These are phyloP conservation scores for Drosophila neonasuta DNA, from an alignment of 2,888 invertebrate species.

Conservation along the genomic window DNA sequence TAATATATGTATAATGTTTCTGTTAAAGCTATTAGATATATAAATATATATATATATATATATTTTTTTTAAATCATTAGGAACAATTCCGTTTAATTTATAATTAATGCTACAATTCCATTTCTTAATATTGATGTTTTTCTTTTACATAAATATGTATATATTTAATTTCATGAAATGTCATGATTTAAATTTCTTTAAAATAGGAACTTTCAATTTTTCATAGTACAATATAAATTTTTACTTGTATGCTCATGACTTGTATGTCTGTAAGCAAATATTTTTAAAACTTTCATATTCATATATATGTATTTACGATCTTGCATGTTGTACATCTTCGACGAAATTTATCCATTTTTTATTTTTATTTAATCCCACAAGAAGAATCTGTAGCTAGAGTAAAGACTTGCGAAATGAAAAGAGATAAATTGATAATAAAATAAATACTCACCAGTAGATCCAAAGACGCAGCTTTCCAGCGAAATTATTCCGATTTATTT, in stretches of 20 bases:
- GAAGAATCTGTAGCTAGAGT: slow-evolving; percentile 15
- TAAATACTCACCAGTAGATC: slow-evolving; percentile 15
- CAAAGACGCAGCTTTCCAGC: background rate
- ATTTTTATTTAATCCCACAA: slow-evolving; percentile 1
- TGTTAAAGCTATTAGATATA: slow-evolving; percentile 25
- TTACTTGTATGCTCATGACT: slow-evolving; percentile 25
- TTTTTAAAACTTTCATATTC: slow-evolving; percentile 11
- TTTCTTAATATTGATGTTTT: slow-evolving; percentile 39
- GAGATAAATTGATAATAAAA: background rate
- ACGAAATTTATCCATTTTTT: background rate
- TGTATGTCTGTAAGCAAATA: slow-evolving; percentile 17
- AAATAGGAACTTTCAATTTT: slow-evolving; percentile 78
- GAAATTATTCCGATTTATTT: slow-evolving; percentile 52
- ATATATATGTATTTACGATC: background rate
- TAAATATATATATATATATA: too few species aligned
- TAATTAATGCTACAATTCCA: slow-evolving; percentile 44
- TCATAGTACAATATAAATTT: slow-evolving; percentile 57
- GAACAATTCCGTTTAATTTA: slow-evolving; percentile 68
- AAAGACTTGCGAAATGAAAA: background rate
- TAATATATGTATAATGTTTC: slow-evolving; percentile 18
- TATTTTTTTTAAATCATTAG: slow-evolving; percentile 60
- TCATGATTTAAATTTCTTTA: slow-evolving; percentile 58
- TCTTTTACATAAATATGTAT: slow-evolving; percentile 43
- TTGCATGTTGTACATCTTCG: slow-evolving; percentile 3
- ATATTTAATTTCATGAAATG: slow-evolving; percentile 52